Evolutionary conservation across 2,113 vertebrate species (phyloP), one percentile per base, ranked within the genome.

Genomic region (Chloroceryle aenea): DNA sequence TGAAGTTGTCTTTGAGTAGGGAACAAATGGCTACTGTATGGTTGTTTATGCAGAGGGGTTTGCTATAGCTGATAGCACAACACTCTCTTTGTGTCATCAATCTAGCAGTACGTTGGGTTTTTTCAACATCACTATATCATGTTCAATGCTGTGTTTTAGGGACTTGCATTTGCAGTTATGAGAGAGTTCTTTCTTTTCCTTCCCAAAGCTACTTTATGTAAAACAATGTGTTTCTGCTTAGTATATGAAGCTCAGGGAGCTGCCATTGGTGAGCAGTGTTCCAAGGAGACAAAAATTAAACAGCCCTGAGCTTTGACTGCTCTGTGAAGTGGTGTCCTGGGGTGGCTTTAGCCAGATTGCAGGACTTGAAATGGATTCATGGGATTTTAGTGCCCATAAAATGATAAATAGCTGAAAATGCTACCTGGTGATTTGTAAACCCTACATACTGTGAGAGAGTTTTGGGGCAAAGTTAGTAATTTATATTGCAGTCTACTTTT

Each of bases 111-210:
- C 38, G 3, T 66, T 15, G 6, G 11, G 84, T 75, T 61, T 83
- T 89, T 90, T 68, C 48, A 72, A 43, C 85, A 48, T 47, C 80
- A 29, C 79, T 90, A 2, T 80, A 58, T 92, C 83, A 25, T 55
- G 10, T 85, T 95, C 75, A 69, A 0, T 62, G 62, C 56, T 90
- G 25, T 79, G n/a, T 90, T 93, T 88, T 90, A 67, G 50, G 88
- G 27, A 42, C 34, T 77, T 62, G 15, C 32, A 22, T 76, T 69
- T 69, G 38, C 50, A 42, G 45, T 63, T 71, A 23, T 80, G 50
- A 90, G 85, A 85, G 78, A 10, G 25, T n/a, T 80, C 82, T 89
- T 94, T 93, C 66, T 91, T 90, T 92, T 17, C 45, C 62, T 90
- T 17, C 21, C 40, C 52, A 84, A 12, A 81, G 45, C 19, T 45